These are phyloP conservation scores for Riparia riparia DNA, from an alignment of 2,113 vertebrate species.

Conservation along the genomic window DNA sequence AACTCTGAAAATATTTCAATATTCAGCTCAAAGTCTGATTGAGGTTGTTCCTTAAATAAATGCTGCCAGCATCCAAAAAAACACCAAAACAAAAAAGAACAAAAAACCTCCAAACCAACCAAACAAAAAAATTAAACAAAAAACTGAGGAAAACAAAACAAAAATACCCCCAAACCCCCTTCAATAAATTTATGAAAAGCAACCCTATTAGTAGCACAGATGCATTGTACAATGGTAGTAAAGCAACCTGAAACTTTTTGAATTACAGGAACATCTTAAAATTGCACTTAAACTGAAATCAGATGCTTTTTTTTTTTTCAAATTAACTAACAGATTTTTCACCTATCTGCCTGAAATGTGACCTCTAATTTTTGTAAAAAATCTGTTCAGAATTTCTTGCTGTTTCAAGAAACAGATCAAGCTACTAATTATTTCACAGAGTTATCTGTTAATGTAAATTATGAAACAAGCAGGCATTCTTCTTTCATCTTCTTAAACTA, in stretches of 20 bases:
- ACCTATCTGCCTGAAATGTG: not conserved
- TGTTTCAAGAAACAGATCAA: not conserved
- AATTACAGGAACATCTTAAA: not conserved
- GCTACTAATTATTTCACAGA: not conserved
- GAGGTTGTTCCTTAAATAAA: not conserved
- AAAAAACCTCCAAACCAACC: not conserved
- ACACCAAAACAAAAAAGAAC: not conserved
- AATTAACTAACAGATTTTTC: not conserved
- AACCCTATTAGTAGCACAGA: not conserved
- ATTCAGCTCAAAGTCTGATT: not conserved
- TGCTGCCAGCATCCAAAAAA: accelerated
- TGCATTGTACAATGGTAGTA: accelerated
- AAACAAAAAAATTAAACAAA: not conserved
- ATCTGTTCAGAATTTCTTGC: not conserved
- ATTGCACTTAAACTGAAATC: not conserved
- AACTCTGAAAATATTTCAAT: not conserved
- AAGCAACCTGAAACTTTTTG: not conserved
- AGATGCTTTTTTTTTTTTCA: not conserved
- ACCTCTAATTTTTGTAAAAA: not conserved
- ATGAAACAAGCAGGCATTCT: not conserved
- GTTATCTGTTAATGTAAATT: not conserved
- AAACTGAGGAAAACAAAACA: not conserved
- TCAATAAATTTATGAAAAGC: not conserved
- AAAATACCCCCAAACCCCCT: accelerated
- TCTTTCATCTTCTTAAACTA: not conserved